Percentiles rank a stretch among this genome's conserved stretches.
Conservation (phyloP, 2,888 invertebrate genomes). For the Amphimallon solstitiale region DNA sequence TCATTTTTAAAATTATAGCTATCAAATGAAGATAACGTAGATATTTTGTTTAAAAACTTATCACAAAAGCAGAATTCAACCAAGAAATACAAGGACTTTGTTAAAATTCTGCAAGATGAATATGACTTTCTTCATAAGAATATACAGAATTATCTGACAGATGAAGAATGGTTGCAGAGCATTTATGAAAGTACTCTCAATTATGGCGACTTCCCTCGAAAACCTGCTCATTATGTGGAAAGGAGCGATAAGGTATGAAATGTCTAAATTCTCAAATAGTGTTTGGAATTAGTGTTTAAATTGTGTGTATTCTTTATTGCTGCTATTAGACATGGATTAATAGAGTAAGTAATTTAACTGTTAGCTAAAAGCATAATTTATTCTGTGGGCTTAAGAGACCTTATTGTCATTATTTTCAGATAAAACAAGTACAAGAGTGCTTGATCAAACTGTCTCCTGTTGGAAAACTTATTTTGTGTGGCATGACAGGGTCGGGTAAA, state of each 20-base stretch:
- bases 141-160: constrained; percentile 35
- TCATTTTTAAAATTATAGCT: background rate
- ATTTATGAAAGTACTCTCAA: constrained; percentile 64
- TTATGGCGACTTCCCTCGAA: constrained; percentile 68
- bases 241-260: constrained; percentile 64
- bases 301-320: constrained; percentile 33
- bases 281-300: background rate
- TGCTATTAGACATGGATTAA: constrained; percentile 44
- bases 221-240: constrained; percentile 67
- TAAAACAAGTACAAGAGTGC: constrained; percentile 34
- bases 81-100: constrained; percentile 67
- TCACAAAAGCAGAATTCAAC: constrained; percentile 59
- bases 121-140: constrained; percentile 69
- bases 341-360: constrained; percentile 41
- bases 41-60: constrained; percentile 34
- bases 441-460: constrained; percentile 21
- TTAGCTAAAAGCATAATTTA: no score
- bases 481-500: constrained; percentile 82
- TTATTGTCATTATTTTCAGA: constrained; percentile 33
- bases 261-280: background rate
- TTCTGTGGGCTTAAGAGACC: background rate
- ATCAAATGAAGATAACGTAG: background rate
- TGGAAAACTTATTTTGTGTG: constrained; percentile 69
- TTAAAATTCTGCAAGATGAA: constrained; percentile 66
- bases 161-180: constrained; percentile 46